These are phyloP conservation scores for Pseudomyrmex dendroicus DNA, from an alignment of 1,140 invertebrate species.

Conservation along the genomic window DNA sequence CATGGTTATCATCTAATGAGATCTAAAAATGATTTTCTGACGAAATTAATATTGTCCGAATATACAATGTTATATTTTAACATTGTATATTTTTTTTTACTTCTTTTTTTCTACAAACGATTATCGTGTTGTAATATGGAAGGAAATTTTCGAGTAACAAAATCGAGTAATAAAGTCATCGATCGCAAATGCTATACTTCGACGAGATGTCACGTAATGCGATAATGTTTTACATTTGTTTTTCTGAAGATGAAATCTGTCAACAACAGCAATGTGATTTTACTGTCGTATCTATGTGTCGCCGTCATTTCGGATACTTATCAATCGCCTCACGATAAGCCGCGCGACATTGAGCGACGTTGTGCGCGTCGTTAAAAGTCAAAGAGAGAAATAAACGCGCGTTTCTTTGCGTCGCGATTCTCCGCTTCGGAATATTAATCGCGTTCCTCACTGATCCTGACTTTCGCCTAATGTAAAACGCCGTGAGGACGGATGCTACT, in stretches of 20 bases:
- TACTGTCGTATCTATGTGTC: too few species aligned
- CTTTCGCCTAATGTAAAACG: constrained; percentile 60
- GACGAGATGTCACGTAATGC: too few species aligned
- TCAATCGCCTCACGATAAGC: constrained; percentile 23
- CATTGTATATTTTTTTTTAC: neutral
- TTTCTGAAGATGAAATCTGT: too few species aligned
- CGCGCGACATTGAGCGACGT: constrained; percentile 41
- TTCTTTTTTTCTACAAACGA: too few species aligned
- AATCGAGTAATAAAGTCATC: too few species aligned
- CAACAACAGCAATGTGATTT: too few species aligned
- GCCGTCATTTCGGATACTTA: too few species aligned
- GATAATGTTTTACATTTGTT: too few species aligned
- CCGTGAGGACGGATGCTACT: constrained; percentile 53
- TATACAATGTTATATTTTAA: neutral
- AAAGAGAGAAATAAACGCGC: constrained; percentile 53
- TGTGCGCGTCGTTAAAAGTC: constrained; percentile 32
- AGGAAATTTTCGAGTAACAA: too few species aligned
- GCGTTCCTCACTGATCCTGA: constrained; percentile 52
- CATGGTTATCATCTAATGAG: constrained; percentile 11
- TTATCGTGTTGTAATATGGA: too few species aligned
- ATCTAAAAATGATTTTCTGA: neutral
- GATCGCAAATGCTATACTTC: too few species aligned
- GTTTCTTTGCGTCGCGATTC: constrained; percentile 22
- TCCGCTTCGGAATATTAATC: constrained; percentile 54
- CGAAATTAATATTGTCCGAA: neutral